These are phyloP conservation scores for Gallirallus australis DNA, from an alignment of 2,797 vertebrate genomes.

Conservation along the genomic window DNA sequence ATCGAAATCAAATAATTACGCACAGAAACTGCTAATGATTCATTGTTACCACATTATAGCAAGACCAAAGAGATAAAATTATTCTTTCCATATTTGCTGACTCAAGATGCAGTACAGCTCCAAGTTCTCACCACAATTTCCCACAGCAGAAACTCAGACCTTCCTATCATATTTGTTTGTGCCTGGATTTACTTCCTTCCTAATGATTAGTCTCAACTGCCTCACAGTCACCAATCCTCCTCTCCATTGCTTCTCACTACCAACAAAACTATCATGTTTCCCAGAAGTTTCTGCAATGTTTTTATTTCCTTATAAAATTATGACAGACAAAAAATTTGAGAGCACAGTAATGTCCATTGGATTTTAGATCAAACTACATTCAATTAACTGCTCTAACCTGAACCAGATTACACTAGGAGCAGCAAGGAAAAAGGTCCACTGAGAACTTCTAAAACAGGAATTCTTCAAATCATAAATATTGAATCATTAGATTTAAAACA, in stretches of 20 bases:
- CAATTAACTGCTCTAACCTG: neutral
- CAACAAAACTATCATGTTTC: neutral
- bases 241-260: neutral
- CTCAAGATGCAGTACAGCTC: neutral
- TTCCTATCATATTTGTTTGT: neutral
- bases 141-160: neutral
- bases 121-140: neutral
- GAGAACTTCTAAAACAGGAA: neutral
- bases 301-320: neutral
- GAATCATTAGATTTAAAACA: neutral
- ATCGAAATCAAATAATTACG: neutral
- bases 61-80: neutral
- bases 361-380: neutral
- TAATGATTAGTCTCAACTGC: neutral
- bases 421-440: neutral
- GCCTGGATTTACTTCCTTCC: neutral
- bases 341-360: neutral
- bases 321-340: neutral
- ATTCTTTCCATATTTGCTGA: neutral
- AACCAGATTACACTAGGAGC: neutral
- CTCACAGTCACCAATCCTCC: neutral
- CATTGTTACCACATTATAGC: neutral
- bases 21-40: neutral
- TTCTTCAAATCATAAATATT: neutral
- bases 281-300: neutral